Conservation (phyloP, 2,113 vertebrate species). For the Phalacrocorax aristotelis region DNA sequence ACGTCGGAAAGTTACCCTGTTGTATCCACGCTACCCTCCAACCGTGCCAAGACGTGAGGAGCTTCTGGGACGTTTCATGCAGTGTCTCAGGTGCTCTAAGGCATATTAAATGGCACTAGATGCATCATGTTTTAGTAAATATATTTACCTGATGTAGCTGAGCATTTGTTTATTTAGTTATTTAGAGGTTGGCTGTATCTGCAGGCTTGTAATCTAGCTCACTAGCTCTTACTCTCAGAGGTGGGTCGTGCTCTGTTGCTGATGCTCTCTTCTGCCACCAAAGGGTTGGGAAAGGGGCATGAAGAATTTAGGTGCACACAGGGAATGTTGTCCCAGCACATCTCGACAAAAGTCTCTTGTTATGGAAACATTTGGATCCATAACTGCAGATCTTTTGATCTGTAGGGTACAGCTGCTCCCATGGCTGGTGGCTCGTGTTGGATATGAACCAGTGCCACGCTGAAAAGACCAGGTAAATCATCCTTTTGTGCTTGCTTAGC, state of each 20-base stretch:
- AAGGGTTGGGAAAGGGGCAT: neutral
- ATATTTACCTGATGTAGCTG: neutral
- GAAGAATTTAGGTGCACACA: neutral
- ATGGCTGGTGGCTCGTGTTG: neutral
- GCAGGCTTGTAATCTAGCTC: neutral
- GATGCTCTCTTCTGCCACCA: neutral
- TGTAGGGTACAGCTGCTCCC: neutral
- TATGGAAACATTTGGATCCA: neutral
- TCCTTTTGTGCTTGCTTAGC: neutral
- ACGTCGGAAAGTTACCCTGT: neutral
- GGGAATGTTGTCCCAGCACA: neutral
- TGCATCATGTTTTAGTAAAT: neutral
- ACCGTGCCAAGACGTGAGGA: rapidly evolving
- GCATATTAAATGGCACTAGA: neutral
- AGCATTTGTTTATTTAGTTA: neutral
- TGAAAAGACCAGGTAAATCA: neutral
- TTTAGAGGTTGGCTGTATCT: neutral
- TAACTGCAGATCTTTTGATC: neutral
- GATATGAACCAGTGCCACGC: neutral
- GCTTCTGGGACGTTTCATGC: neutral
- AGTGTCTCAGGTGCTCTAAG: neutral
- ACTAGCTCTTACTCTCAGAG: neutral
- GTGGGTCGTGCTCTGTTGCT: rapidly evolving
- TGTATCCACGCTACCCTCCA: neutral
- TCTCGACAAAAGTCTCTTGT: neutral